A percentile compares a stretch with the other conserved stretches of the same genome.
Evolutionary conservation across 2,797 vertebrate species (phyloP).

Genomic region (Pteropus rufus): DNA sequence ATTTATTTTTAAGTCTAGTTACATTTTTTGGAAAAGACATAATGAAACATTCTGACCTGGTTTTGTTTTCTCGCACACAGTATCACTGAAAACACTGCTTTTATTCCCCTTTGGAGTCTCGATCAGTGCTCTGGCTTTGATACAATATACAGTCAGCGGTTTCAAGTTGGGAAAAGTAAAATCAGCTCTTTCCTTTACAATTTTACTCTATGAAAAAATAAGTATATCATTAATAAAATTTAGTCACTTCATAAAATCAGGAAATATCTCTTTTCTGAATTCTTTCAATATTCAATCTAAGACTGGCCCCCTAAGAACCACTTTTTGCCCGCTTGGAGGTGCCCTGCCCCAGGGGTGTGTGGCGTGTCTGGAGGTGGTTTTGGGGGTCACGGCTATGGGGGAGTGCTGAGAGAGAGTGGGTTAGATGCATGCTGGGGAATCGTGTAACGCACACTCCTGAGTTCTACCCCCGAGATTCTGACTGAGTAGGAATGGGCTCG

Average conservation of each 20-base stretch:
- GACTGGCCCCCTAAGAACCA: background rate
- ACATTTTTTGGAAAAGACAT: background rate
- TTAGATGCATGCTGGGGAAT: background rate
- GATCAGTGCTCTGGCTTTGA: conserved; percentile 62
- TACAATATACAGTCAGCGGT: conserved; percentile 72
- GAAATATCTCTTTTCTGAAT: background rate
- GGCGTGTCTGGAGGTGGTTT: background rate
- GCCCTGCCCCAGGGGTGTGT: background rate
- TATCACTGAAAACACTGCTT: conserved; percentile 68
- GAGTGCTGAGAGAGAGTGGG: background rate
- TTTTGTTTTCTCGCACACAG: conserved; percentile 69
- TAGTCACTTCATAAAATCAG: background rate
- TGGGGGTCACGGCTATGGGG: background rate
- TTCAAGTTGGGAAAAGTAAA: conserved; percentile 44
- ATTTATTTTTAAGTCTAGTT: background rate
- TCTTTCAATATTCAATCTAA: background rate
- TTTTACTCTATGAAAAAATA: conserved; percentile 49
- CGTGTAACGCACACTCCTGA: background rate
- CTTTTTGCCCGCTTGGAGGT: background rate
- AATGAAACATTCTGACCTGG: conserved; percentile 48
- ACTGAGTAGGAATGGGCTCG: background rate
- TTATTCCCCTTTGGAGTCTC: background rate
- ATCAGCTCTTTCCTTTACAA: conserved; percentile 9
- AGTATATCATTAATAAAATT: background rate
- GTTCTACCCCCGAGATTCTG: background rate